Percentiles rank a stretch among this genome's conserved stretches.
Conservation (phyloP, 2,888 invertebrate genomes). For the Gryllus longicercus region DNA sequence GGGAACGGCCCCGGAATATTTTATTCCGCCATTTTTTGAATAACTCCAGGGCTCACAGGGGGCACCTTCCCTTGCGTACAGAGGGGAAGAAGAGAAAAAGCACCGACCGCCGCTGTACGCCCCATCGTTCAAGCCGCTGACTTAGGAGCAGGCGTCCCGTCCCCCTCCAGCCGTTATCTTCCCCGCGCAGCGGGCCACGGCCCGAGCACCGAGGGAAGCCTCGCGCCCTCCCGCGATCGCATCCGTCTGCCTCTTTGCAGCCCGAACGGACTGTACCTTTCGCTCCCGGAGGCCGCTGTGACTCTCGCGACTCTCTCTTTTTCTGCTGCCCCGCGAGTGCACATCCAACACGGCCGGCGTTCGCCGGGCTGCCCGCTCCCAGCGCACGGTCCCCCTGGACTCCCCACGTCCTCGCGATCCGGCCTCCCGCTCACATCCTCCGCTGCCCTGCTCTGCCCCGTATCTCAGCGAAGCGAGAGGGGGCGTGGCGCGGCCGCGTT, state of each 20-base stretch:
- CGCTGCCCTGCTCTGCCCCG: background rate
- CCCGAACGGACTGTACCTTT: no score
- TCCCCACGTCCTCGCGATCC: background rate
- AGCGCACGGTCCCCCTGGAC: background rate
- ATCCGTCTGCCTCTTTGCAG: no score
- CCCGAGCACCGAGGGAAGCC: no score
- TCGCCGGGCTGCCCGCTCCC: no score
- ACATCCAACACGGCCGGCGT: no score
- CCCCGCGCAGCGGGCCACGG: no score
- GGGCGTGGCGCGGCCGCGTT: background rate
- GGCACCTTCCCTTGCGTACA: background rate
- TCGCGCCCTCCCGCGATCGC: no score
- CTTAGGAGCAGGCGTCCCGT: no score
- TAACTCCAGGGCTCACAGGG: slow-evolving; percentile 1
- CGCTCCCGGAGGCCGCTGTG: no score
- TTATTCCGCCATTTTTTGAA: slow-evolving; percentile 11
- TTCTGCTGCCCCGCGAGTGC: no score
- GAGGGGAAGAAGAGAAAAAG: background rate
- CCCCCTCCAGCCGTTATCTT: no score
- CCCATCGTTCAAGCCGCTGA: background rate
- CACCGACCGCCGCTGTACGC: background rate
- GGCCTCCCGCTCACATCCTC: background rate
- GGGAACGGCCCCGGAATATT: background rate
- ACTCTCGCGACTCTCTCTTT: no score
- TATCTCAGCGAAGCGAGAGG: background rate